Evolutionary conservation across 2,797 vertebrate species (phyloP), one percentile per base, ranked within the genome.

Genomic region (Micrastur ruficollis): DNA sequence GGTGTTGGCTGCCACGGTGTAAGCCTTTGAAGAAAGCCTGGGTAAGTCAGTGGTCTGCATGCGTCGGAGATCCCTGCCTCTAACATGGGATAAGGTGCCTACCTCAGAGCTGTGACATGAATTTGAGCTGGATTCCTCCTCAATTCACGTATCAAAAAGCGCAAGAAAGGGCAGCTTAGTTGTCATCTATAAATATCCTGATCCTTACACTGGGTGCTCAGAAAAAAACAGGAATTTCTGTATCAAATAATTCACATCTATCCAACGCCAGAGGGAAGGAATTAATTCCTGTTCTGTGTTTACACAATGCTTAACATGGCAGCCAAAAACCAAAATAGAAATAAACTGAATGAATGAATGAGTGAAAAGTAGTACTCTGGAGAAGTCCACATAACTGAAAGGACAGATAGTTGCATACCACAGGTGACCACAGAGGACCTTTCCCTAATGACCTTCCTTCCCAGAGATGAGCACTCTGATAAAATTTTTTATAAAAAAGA

Each of bases 211-310:
- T 50, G 14, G 9, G n/a, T 79, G n/a, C 46, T 72, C 32, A 62
- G n/a, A 92, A 86, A 85, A 85, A 31, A 94, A 42, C 16, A 76
- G 32, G 63, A 65, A 68, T 90, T 90, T 81, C 52, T 50, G 44
- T 78, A 61, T 59, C 47, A 59, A 92, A 67, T 74, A 93, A 50
- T 86, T 91, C 55, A 55, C 27, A 52, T 14, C 34, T 63, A 73
- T 46, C 47, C 68, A 78, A 19, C 49, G 83, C 61, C 52, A 63
- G 44, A 81, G 36, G 32, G 76, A 76, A 88, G 25, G 31, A 90
- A 90, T 74, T 88, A 7, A 83, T 40, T 89, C 0, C 0, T 40
- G 6, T 70, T 75, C 38, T 83, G 23, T 73, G 40, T 86, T 93
- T 90, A 70, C 20, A 83, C 52, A 81, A 42, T 44, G 32, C 42